Base-by-base conservation (phyloP, 2,888 invertebrate species). In the Phoenoteleia sp. region DNA sequence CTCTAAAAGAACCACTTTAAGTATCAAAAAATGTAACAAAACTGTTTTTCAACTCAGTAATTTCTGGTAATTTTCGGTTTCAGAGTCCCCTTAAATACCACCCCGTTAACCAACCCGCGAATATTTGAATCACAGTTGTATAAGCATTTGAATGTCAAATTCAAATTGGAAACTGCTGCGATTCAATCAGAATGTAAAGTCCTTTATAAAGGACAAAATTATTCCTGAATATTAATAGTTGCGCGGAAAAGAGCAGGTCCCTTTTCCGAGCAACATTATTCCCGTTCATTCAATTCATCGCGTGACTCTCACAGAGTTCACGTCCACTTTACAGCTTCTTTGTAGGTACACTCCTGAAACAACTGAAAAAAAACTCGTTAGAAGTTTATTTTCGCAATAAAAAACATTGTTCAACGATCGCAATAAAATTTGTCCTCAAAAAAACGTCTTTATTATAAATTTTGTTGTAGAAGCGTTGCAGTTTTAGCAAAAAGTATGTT, bases 81-180 rank as follows among this genome's bases (percentile, higher is more conserved):
- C n/a, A n/a, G n/a, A n/a, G n/a, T n/a, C n/a, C n/a, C n/a, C n/a
- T n/a, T n/a, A n/a, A n/a, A n/a, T n/a, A n/a, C n/a, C n/a, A n/a
- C n/a, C n/a, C 33, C 42, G 42, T 27, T 69, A 17, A 39, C 25
- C 54, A n/a, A 19, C 39, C 23, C 23, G 15, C 11, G 58, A 54
- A 54, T 54, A 54, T 39, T 45, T 23, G 52, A 67, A 67, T 67
- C 23, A 71, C 47, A 29, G 56, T 29, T 21, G 56, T 9, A 15
- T 47, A 72, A 72, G 60, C 47, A 60, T 60, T 72, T 72, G 47
- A 72, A 72, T 72, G 47, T 72, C 29, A 47, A 58, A 58, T 72
- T 47, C 47, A 45, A 58, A 47, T 58, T 17, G 27, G 21, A 58
- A 27, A 56, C 21, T 66, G 49, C 49, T 15, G 52, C 52, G 52